phyloP scores from a whole-genome alignment of 1,140 invertebrate species.

The Atta texana region DNA sequence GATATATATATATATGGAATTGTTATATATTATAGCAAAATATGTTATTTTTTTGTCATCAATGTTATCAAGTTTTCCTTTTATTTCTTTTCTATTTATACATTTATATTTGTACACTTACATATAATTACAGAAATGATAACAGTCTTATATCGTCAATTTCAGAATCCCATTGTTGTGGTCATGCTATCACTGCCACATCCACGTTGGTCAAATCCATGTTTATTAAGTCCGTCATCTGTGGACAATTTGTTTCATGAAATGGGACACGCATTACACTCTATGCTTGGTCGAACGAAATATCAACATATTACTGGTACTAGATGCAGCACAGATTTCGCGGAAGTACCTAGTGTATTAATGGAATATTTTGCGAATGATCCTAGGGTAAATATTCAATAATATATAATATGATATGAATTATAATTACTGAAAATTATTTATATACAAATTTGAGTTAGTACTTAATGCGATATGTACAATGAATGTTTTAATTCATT shows the following conservation, averaged over 20 bases:
- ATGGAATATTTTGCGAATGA: conserved; percentile 99
- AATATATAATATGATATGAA: not conserved
- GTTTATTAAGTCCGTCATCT: conserved; percentile 92
- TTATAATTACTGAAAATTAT: conserved; percentile 14
- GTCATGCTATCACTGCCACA: conserved; percentile 95
- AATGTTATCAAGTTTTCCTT: not conserved
- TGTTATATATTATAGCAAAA: not conserved
- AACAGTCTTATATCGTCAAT: conserved; percentile 4
- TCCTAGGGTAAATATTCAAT: conserved; percentile 89
- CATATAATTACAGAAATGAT: not conserved
- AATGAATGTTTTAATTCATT: conserved; percentile 19
- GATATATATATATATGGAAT: not conserved
- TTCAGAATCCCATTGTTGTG: conserved; percentile 96
- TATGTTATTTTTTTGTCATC: conserved; percentile 32
- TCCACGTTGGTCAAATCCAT: conserved; percentile 91
- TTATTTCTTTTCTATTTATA: not conserved
- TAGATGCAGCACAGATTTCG: conserved; percentile 98
- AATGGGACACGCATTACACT: conserved; percentile 99
- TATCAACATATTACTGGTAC: conserved; percentile 99
- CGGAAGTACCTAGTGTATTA: conserved; percentile 98
- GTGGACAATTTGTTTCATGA: conserved; percentile 99
- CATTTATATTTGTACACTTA: not conserved
- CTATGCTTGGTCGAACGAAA: conserved; percentile 97
- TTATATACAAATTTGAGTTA: conserved; percentile 1
- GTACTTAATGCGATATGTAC: not conserved